Evolutionary conservation across 2,797 vertebrate species (phyloP).

Genomic region (Enteromius trimaculatus): DNA sequence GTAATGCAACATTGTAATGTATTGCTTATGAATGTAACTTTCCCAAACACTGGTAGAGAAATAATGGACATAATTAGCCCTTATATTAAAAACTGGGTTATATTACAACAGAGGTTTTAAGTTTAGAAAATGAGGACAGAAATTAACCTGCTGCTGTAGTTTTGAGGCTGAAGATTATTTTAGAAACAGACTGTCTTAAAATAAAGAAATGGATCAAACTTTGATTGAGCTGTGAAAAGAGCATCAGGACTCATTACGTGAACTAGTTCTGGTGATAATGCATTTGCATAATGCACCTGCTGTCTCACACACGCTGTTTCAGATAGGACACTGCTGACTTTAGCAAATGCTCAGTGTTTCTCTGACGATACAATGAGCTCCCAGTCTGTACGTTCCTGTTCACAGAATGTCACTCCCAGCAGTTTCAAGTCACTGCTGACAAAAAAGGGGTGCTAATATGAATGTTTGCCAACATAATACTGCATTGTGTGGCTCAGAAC

Average conservation of each 20-base stretch:
- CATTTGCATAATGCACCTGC: neutral
- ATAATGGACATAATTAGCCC: neutral
- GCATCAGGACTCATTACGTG: neutral
- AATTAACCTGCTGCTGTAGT: slow-evolving; percentile 51
- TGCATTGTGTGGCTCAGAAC: neutral
- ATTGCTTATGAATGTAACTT: neutral
- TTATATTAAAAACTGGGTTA: neutral
- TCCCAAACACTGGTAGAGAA: neutral
- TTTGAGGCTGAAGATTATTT: slow-evolving; percentile 62
- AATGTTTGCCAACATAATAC: neutral
- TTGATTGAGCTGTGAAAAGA: slow-evolving; percentile 33
- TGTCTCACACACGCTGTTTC: neutral
- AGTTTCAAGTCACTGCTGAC: neutral
- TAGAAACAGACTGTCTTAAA: slow-evolving; percentile 52
- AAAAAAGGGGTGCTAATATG: neutral
- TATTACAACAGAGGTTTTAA: neutral
- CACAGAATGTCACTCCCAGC: slow-evolving; percentile 7
- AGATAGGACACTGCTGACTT: slow-evolving; percentile 12
- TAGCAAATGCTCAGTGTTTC: neutral
- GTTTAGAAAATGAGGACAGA: slow-evolving; percentile 58
- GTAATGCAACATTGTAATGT: neutral
- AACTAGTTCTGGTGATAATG: neutral
- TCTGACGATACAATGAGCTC: neutral
- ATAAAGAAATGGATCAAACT: slow-evolving; percentile 61
- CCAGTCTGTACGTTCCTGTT: slow-evolving; percentile 1